Base-by-base conservation (phyloP, 2,113 vertebrate genomes). In the Scartelaos histophorus region DNA sequence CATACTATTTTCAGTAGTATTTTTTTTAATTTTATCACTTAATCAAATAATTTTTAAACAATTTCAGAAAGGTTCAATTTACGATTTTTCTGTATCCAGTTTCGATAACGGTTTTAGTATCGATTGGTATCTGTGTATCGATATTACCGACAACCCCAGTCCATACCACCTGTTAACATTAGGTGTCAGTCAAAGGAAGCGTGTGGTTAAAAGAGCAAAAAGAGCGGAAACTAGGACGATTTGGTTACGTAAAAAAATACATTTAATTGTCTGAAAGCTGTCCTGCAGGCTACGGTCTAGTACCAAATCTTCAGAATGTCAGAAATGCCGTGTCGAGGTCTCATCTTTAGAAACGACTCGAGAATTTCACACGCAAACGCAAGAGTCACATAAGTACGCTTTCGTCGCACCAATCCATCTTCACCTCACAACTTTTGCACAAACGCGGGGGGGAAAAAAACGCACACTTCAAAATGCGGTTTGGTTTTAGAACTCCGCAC, bases 381-480 rank as follows among this genome's bases (percentile, higher is more conserved):
- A 25, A 24, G 78, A 56, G 15, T 47, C 38, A 19, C 71, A 29
- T 65, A 34, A 51, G 49, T 29, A 13, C 53, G 43, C 15, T 66
- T n/a, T 64, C 46, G 53, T 25, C 65, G 53, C 51, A 13, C 70
- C 73, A 34, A 85, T 74, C 56, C 62, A 81, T 81, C 79, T 64
- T 58, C 77, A 79, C 81, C 83, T 82, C 76, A 82, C 78, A 73
- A 71, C 53, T 13, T 78, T 84, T 73, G 45, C 81, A 70, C 54
- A 72, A 73, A 70, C 79, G 70, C 82, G 76, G 2, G 16, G 65
- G 6, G 16, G 43, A 47, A 13, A 47, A 82, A 78, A 79, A 76
- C 72, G 67, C 16, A 70, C 80, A 85, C 76, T 83, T 67, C 34
- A 76, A 81, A 85, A 76, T 83, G 70, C 74, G 79, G 53, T 74